These are phyloP conservation scores for Lampris megalopsis DNA, from an alignment of 2,113 vertebrate genomes.

Conservation along the genomic window DNA sequence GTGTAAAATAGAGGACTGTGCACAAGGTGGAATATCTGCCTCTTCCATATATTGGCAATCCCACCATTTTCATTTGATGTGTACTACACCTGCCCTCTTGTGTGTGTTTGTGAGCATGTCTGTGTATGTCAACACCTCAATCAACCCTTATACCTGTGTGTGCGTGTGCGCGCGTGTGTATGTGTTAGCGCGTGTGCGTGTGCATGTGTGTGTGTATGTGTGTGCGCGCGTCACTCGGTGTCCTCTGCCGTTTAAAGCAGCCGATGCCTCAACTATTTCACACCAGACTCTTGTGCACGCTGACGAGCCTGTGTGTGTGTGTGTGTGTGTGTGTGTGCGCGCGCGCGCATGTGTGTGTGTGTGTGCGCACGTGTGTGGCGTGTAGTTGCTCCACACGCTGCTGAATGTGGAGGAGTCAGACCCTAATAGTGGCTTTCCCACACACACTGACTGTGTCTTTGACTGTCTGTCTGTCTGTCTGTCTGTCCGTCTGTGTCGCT, in stretches of 20 bases:
- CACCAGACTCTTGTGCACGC: conserved; percentile 75
- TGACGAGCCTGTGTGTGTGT: conserved; percentile 62
- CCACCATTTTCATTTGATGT: conserved; percentile 68
- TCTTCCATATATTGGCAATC: conserved; percentile 78
- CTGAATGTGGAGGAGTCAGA: conserved; percentile 65
- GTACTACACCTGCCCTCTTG: conserved; percentile 46
- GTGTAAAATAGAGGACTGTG: conserved; percentile 53
- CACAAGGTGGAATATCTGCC: conserved; percentile 74
- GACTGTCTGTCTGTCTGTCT: conserved; percentile 63
- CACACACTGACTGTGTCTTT: conserved; percentile 76
- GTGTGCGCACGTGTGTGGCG: conserved; percentile 3
- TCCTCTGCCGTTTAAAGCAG: conserved; percentile 17
- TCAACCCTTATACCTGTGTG: conserved; percentile 44
- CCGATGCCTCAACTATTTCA: conserved; percentile 69
- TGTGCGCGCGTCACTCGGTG: conserved; percentile 12
- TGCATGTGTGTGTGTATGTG: conserved; percentile 7
- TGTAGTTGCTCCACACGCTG: conserved; percentile 64
- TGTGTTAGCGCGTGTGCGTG: not conserved
- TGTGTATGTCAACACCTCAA: conserved; percentile 47
- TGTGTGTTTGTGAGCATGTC: conserved; percentile 2
- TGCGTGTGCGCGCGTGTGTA: conserved; percentile 29
- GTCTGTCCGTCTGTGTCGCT: conserved; percentile 64
- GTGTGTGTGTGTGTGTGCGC: conserved; percentile 25
- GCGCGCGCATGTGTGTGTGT: conserved; percentile 22
- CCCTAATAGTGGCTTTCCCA: conserved; percentile 67